phyloP scores from a whole-genome alignment of 2,888 invertebrate genomes.

The Xanthia togata region DNA sequence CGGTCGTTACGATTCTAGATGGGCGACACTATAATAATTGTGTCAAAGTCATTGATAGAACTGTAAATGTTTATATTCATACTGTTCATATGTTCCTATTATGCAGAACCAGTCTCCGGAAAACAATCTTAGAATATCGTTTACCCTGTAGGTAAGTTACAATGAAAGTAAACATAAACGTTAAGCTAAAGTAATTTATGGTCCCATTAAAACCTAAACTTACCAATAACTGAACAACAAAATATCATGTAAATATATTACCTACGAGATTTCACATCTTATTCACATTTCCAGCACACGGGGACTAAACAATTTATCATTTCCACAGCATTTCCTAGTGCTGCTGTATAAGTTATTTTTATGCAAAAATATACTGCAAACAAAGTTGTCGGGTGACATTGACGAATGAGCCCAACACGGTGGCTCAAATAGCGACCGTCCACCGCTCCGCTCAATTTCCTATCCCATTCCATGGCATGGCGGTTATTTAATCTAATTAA shows the following conservation, averaged over 20 bases:
- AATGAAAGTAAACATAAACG: conserved; percentile 53
- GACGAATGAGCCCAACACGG: conserved; percentile 77
- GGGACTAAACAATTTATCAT: conserved; percentile 67
- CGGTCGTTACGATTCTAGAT: not conserved
- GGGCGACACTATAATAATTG: not conserved
- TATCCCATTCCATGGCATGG: conserved; percentile 72
- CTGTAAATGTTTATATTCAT: not conserved
- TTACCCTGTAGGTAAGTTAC: conserved; percentile 43
- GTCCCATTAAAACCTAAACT: conserved; percentile 52
- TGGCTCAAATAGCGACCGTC: conserved; percentile 71
- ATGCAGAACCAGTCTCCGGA: conserved; percentile 1
- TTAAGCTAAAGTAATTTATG: conserved; percentile 51
- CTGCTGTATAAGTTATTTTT: conserved; percentile 78
- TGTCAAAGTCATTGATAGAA: conserved; percentile 10
- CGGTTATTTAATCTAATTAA: conserved; percentile 71
- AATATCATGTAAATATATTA: conserved; percentile 31
- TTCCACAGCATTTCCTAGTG: conserved; percentile 70
- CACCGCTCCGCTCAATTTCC: conserved; percentile 77
- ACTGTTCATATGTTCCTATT: not conserved
- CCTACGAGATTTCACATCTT: conserved; percentile 42
- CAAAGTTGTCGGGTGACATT: conserved; percentile 78
- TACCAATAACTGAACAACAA: conserved; percentile 51
- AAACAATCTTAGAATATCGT: conserved; percentile 46
- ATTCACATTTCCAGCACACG: conserved; percentile 53
- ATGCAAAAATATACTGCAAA: conserved; percentile 85